phyloP scores from a whole-genome alignment of 2,797 vertebrate genomes.

The Acanthis flammea region DNA sequence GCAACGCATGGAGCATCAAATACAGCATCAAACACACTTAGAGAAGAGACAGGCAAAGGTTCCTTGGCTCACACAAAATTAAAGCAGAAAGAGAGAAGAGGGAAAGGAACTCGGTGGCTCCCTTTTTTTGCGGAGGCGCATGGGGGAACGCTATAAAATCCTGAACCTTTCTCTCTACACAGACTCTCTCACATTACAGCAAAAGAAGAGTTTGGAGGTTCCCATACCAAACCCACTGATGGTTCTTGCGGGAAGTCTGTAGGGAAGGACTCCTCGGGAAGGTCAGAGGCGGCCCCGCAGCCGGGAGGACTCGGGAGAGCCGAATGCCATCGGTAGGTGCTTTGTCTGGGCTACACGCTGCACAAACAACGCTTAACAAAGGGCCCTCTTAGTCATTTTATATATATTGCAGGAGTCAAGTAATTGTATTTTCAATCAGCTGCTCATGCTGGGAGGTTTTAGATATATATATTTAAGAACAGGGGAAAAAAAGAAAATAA shows the following conservation, averaged over 20 bases:
- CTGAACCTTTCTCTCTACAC: background rate
- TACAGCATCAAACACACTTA: background rate
- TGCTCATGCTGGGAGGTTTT: conserved; percentile 42
- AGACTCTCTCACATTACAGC: background rate
- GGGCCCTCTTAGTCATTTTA: conserved; percentile 60
- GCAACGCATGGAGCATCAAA: background rate
- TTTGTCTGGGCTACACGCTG: conserved; percentile 66
- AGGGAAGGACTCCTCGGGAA: background rate
- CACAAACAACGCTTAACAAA: conserved; percentile 68
- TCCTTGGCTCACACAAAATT: background rate
- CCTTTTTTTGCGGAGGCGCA: background rate
- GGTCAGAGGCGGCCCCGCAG: conserved; percentile 30
- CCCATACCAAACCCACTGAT: background rate
- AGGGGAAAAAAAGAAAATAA: background rate
- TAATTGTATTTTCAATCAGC: conserved; percentile 68
- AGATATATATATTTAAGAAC: background rate
- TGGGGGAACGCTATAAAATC: background rate
- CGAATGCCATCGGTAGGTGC: conserved; percentile 59
- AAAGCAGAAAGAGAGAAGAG: background rate
- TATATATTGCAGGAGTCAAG: conserved; percentile 64
- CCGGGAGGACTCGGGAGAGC: conserved; percentile 19
- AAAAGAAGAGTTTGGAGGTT: background rate
- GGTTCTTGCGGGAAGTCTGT: background rate
- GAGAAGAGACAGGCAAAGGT: background rate
- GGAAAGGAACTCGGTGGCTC: background rate